Evolutionary conservation across 2,888 invertebrate species (phyloP).

Genomic region (Cordilura impudica): DNA sequence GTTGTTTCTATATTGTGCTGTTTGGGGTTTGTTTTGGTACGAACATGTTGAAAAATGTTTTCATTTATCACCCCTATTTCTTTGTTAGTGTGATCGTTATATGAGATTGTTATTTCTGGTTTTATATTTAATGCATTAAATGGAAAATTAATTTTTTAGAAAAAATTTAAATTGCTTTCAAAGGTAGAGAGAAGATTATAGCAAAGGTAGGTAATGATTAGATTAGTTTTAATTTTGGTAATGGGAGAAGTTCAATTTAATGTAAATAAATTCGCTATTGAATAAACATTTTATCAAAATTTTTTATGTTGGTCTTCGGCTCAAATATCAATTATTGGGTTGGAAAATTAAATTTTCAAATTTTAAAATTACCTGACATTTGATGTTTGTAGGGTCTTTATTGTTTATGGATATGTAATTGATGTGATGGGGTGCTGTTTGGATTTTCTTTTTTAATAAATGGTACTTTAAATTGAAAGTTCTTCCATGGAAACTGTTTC

Average conservation of each 20-base stretch:
- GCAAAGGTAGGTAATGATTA: neutral
- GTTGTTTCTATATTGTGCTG: neutral
- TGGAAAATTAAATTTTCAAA: no score
- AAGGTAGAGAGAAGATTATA: neutral
- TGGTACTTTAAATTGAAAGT: no score
- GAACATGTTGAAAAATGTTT: slow-evolving; percentile 32
- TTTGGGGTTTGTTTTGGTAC: neutral
- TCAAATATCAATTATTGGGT: no score
- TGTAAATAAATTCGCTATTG: no score
- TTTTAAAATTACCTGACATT: no score
- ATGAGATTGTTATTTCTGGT: slow-evolving; percentile 33
- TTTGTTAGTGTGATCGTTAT: slow-evolving; percentile 19
- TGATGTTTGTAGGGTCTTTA: no score
- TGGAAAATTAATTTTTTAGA: slow-evolving; percentile 53
- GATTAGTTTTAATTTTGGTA: neutral
- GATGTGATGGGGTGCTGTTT: no score
- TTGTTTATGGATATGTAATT: no score
- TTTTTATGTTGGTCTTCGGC: no score
- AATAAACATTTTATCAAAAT: no score
- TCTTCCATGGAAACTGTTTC: no score
- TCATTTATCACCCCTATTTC: slow-evolving; percentile 35
- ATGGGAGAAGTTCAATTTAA: neutral
- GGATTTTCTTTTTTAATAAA: no score
- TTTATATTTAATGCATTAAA: slow-evolving; percentile 41
- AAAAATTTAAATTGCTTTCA: neutral